Conservation (phyloP, 64 coral and sea anemone species). For the Montipora cactus region DNA sequence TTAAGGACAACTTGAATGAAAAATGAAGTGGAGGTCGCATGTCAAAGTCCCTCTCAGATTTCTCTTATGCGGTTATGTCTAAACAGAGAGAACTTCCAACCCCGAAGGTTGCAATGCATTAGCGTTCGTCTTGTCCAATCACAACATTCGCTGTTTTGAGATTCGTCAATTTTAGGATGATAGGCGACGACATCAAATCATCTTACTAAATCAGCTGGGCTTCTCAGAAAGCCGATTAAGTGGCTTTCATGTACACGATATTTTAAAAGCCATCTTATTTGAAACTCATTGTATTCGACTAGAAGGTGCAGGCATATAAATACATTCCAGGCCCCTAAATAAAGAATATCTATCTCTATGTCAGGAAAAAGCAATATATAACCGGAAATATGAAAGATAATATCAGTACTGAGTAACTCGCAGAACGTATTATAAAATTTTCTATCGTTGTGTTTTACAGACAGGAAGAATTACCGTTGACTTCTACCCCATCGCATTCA, state of each 20-base stretch:
- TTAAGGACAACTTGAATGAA: too few relatives aligned
- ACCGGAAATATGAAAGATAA: too few relatives aligned
- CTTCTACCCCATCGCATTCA: not conserved
- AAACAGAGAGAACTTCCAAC: not conserved
- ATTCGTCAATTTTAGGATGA: not conserved
- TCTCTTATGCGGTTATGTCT: not conserved
- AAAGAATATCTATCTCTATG: too few relatives aligned
- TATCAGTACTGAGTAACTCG: too few relatives aligned
- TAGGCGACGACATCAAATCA: not conserved
- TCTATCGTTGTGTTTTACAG: too few relatives aligned
- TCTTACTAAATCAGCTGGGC: not conserved
- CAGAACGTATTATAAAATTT: too few relatives aligned
- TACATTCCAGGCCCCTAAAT: too few relatives aligned
- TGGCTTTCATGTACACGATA: not conserved
- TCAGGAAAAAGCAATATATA: too few relatives aligned
- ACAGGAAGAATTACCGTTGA: too few relatives aligned
- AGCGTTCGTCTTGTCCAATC: not conserved
- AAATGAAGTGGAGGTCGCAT: not conserved
- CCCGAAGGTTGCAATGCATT: not conserved
- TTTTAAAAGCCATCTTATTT: not conserved
- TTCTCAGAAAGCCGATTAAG: not conserved
- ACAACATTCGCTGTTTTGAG: not conserved
- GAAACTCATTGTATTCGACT: not conserved
- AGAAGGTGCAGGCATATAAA: too few relatives aligned
- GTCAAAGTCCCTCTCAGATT: not conserved